Evolutionary conservation across 2,113 vertebrate genomes (phyloP).

Genomic region (Oncorhynchus mykiss): DNA sequence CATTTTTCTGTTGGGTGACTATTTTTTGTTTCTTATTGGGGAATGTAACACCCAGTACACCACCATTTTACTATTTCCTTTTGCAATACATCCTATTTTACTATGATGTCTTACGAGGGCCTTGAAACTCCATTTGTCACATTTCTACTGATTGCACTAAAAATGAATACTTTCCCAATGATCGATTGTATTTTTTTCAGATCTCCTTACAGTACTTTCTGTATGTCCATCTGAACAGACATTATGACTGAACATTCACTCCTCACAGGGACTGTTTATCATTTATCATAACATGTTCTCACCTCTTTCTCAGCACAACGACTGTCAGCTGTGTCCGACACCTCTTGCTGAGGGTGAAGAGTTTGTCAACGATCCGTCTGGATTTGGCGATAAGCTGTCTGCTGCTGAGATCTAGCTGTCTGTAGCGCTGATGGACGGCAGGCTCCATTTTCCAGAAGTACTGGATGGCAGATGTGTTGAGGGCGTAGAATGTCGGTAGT

Average conservation of each 20-base stretch:
- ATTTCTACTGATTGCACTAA: background rate
- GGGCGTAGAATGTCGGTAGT: constrained; percentile 76
- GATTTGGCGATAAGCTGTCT: constrained; percentile 75
- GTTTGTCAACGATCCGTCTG: constrained; percentile 70
- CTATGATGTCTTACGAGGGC: no score
- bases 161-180: background rate
- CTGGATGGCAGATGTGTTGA: constrained; percentile 76
- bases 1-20: no score
- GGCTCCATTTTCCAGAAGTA: constrained; percentile 79
- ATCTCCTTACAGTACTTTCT: no score
- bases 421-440: constrained; percentile 73
- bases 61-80: no score
- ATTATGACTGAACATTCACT: background rate
- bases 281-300: constrained; percentile 52
- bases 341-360: constrained; percentile 80
- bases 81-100: no score
- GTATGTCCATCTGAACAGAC: no score
- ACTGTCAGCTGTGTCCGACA: constrained; percentile 76
- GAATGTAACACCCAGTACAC: no score
- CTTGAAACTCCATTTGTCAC: no score
- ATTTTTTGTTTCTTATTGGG: no score
- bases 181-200: background rate
- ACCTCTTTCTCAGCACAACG: constrained; percentile 76
- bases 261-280: constrained; percentile 7
- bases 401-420: constrained; percentile 72